Evolutionary conservation across 2,888 invertebrate species (phyloP).

Genomic region (Catotricha subobsoleta): DNA sequence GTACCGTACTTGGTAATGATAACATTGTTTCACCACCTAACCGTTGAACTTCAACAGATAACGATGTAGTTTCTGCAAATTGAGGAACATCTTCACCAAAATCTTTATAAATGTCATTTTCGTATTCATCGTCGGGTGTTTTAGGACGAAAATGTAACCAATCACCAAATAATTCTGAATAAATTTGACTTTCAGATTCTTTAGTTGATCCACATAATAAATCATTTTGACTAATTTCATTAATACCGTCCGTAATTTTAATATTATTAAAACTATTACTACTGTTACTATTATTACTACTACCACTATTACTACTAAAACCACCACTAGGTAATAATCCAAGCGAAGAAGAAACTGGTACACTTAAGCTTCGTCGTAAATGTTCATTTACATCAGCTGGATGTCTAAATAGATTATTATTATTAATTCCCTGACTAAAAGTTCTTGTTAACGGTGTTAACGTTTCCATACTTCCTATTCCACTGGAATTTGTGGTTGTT

Average conservation of each 20-base stretch:
- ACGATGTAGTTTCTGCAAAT: conserved; percentile 21
- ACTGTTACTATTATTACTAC: not conserved
- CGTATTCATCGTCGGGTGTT: conserved; percentile 14
- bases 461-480: conserved; percentile 13
- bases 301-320: not conserved
- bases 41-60: conserved; percentile 24
- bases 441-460: conserved; percentile 19
- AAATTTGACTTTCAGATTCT: not conserved
- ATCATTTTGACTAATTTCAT: not conserved
- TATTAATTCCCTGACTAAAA: conserved; percentile 11
- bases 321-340: conserved; percentile 1
- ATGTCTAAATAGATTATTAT: not conserved
- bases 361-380: not conserved
- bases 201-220: too few species aligned
- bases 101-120: not conserved
- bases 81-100: conserved; percentile 6
- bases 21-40: too few species aligned
- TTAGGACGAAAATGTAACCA: conserved; percentile 30
- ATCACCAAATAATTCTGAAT: conserved; percentile 14
- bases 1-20: not conserved
- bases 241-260: conserved; percentile 7
- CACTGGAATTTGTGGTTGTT: not conserved
- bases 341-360: not conserved
- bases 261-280: conserved; percentile 1
- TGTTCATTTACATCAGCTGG: not conserved